Base-by-base conservation (phyloP, 2,113 vertebrate genomes). In the Nycticebus coucang region DNA sequence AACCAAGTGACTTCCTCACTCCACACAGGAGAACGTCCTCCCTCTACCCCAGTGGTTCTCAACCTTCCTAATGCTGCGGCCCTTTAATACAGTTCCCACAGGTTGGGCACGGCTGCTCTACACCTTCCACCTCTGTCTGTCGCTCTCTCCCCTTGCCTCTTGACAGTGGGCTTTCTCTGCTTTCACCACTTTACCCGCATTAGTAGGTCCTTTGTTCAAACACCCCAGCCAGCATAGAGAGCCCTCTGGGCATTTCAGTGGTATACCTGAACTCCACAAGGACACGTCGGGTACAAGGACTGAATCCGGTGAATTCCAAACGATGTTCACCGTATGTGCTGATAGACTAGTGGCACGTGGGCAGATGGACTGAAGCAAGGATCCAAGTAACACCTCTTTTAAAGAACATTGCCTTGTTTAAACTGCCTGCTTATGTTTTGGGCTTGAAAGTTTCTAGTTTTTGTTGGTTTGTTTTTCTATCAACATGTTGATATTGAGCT, bases 401-500 rank as follows among this genome's bases (percentile, higher is more conserved):
- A n/a, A 68, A 69, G 66, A 60, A 28, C 33, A 1, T 26, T 33
- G 4, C 81, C 85, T 81, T 88, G 28, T 84, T 91, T 89, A 94
- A 93, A 66, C 8, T 85, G 59, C 6, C 33, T 85, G 41, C 45
- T 94, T 90, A 69, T 35, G 45, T 60, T 88, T 72, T 85, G 82
- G 80, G 37, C 18, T 69, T 88, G 41, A 87, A 81, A 14, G 5
- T 19, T 45, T 78, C 89, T 26, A 96, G 74, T 35, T 15, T 30
- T 71, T 72, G 10, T 1, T 19, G 41, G 17, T 7, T 30, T 26
- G 45, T 3, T 50, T 7, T 33, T 15, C 28, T 35, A 59, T 41
- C 78, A 93, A 82, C 35, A 80, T 92, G n/a, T 93, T 97, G 85
- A 88, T 64, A 96, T 64, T 93, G 69, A 79, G 41, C 57, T 94